These are phyloP conservation scores for Augochlorella aurata DNA, from an alignment of 2,888 invertebrate genomes.

Conservation along the genomic window DNA sequence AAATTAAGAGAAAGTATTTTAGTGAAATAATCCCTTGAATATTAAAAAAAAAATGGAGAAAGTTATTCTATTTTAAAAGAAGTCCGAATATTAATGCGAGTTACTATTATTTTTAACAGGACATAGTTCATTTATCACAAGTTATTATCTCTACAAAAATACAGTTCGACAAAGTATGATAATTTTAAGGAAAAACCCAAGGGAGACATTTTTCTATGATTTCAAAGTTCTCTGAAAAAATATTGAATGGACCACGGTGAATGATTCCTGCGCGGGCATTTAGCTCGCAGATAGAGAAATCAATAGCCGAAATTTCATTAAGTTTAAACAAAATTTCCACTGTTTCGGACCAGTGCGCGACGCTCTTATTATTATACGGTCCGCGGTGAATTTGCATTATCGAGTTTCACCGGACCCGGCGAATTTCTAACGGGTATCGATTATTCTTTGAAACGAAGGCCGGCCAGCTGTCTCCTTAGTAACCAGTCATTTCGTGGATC, in stretches of 20 bases:
- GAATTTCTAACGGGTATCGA: slow-evolving; percentile 53
- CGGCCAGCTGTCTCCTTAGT: slow-evolving; percentile 54
- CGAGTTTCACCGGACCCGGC: slow-evolving; percentile 37
- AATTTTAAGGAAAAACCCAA: too few species aligned
- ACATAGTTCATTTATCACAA: too few species aligned
- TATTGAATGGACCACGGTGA: neutral
- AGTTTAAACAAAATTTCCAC: neutral
- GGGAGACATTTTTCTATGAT: neutral
- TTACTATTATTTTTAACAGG: too few species aligned
- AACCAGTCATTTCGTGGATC: slow-evolving; percentile 47
- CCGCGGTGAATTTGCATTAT: slow-evolving; percentile 55
- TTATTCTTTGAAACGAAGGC: slow-evolving; percentile 50
- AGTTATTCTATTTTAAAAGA: too few species aligned
- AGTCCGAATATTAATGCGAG: too few species aligned
- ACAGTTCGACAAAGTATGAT: too few species aligned
- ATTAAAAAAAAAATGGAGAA: too few species aligned
- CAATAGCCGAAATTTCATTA: neutral
- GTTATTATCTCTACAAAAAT: too few species aligned
- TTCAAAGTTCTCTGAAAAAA: neutral
- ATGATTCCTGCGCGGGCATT: neutral
- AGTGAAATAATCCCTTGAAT: too few species aligned
- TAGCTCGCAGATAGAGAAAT: neutral
- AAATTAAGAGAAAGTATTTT: too few species aligned
- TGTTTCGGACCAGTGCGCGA: neutral
- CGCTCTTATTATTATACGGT: slow-evolving; percentile 51